Evolutionary conservation across 2,888 invertebrate species (phyloP).

Genomic region (Diabrotica balteata): DNA sequence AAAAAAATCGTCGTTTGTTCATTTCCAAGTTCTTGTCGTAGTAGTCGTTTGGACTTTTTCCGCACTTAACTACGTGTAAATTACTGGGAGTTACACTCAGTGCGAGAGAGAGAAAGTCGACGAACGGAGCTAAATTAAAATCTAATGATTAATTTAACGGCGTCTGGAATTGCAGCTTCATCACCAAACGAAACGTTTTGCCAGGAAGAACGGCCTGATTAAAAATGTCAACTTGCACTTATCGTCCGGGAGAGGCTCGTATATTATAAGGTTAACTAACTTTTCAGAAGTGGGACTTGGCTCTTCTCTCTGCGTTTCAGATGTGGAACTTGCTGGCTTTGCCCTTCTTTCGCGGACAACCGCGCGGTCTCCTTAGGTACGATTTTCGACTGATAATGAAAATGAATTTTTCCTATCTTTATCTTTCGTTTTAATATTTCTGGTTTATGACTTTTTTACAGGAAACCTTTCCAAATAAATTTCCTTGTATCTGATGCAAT

Average conservation of each 20-base stretch:
- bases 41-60: conserved; percentile 16
- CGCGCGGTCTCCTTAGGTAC: too few species aligned
- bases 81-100: conserved; percentile 17
- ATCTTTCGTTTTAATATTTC: conserved; percentile 17
- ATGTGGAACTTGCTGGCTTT: not conserved
- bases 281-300: conserved; percentile 2
- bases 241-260: conserved; percentile 39
- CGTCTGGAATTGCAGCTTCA: conserved; percentile 56
- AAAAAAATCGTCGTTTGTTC: conserved; percentile 17
- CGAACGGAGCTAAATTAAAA: conserved; percentile 54
- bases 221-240: conserved; percentile 48
- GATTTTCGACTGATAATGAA: conserved; percentile 10
- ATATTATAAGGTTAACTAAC: conserved; percentile 39
- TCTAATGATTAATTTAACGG: conserved; percentile 59
- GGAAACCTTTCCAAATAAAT: conserved; percentile 15
- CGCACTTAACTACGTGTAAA: conserved; percentile 20
- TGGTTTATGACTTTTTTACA: conserved; percentile 9
- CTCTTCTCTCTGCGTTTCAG: conserved; percentile 5
- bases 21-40: conserved; percentile 9
- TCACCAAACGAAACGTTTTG: conserved; percentile 40
- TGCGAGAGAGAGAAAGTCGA: not conserved
- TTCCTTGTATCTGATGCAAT: not conserved
- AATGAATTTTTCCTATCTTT: conserved; percentile 14
- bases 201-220: conserved; percentile 41
- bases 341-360: not conserved